Evolutionary conservation across 2,888 invertebrate species (phyloP).

Genomic region (Brassicogethes aeneus): DNA sequence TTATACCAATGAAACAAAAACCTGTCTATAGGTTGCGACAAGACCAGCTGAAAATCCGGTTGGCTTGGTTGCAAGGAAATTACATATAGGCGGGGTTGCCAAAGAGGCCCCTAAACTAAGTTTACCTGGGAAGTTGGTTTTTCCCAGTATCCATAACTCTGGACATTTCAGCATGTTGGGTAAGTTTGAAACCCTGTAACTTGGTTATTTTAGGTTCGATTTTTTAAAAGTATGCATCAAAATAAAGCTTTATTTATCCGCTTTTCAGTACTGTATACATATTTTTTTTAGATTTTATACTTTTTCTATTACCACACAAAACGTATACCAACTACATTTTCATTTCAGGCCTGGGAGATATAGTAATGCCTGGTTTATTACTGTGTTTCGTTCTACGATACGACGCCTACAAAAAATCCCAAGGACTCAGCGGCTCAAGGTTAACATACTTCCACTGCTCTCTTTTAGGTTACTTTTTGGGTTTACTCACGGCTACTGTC

Average conservation of each 20-base stretch:
- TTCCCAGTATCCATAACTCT: constrained; percentile 92
- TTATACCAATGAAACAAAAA: too few species aligned
- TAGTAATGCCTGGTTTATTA: constrained; percentile 92
- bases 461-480: constrained; percentile 91
- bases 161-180: constrained; percentile 96
- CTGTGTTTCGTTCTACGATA: constrained; percentile 94
- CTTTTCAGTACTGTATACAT: too few species aligned
- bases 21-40: constrained; percentile 63
- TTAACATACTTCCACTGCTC: constrained; percentile 98
- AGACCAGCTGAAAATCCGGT: constrained; percentile 88
- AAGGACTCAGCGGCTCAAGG: constrained; percentile 51
- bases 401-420: constrained; percentile 94
- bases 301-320: too few species aligned
- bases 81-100: constrained; percentile 84
- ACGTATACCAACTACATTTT: too few species aligned
- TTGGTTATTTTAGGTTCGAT: too few species aligned
- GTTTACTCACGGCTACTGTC: constrained; percentile 91
- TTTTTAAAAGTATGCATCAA: too few species aligned
- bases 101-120: constrained; percentile 92
- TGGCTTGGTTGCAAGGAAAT: constrained; percentile 84
- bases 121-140: constrained; percentile 92
- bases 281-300: too few species aligned
- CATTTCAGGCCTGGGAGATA: constrained; percentile 57
- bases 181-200: too few species aligned
- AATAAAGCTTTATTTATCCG: too few species aligned